phyloP scores from a whole-genome alignment of 1,140 invertebrate genomes.

The Drosophila sp. region DNA sequence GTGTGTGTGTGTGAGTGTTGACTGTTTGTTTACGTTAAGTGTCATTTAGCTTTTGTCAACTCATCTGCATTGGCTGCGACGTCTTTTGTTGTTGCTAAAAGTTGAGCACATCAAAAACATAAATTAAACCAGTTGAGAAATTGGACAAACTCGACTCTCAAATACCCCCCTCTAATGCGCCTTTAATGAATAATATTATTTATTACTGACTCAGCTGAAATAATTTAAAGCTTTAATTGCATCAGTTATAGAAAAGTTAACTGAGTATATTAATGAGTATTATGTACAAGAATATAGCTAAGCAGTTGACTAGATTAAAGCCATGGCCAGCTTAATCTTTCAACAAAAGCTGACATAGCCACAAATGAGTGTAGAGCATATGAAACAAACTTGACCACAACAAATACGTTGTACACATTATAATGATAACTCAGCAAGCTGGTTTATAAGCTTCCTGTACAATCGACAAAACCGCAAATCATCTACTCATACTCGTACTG shows the following conservation, averaged over 20 bases:
- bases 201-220: too few relatives aligned
- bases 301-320: constrained; percentile 24
- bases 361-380: constrained; percentile 50
- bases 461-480: constrained; percentile 56
- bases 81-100: constrained; percentile 36
- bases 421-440: constrained; percentile 39
- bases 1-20: constrained; percentile 13
- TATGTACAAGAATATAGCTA: too few relatives aligned
- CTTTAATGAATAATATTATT: too few relatives aligned
- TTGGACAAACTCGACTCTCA: not conserved
- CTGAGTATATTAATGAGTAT: not conserved
- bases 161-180: too few relatives aligned
- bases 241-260: too few relatives aligned
- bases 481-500: constrained; percentile 1
- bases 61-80: constrained; percentile 50
- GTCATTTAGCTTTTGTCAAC: constrained; percentile 66
- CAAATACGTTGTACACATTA: constrained; percentile 68
- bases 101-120: constrained; percentile 55
- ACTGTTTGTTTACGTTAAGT: constrained; percentile 55
- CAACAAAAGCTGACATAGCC: constrained; percentile 33
- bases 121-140: constrained; percentile 37
- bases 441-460: constrained; percentile 51
- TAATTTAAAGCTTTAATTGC: too few relatives aligned
- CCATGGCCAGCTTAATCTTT: constrained; percentile 7
- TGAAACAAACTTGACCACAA: constrained; percentile 60